A percentile compares a stretch with the other conserved stretches of the same genome.
phyloP scores from a whole-genome alignment of 2,888 invertebrate genomes.

The Chouioia cunea region DNA sequence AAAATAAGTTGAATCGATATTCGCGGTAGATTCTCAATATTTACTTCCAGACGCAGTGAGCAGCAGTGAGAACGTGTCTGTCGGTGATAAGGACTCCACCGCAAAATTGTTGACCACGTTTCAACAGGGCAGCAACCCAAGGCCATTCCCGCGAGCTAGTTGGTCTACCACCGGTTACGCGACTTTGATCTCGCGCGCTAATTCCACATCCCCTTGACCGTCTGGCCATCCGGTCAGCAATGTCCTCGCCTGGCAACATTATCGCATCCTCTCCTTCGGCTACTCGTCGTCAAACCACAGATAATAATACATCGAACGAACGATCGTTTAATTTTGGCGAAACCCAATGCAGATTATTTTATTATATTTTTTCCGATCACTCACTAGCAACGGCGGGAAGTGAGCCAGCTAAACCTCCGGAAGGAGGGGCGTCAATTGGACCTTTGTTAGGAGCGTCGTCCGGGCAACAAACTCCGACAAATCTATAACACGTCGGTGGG shows the following conservation, averaged over 20 bases:
- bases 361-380: constrained; percentile 9
- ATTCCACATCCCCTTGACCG: constrained; percentile 71
- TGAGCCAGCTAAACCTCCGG: constrained; percentile 49
- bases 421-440: constrained; percentile 20
- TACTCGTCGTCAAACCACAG: constrained; percentile 4
- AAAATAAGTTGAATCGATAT: no score
- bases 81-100: constrained; percentile 87
- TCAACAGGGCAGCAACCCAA: constrained; percentile 86
- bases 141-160: constrained; percentile 81
- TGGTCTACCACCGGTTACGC: constrained; percentile 75
- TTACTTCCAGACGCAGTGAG: constrained; percentile 73
- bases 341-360: neutral
- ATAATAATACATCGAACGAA: neutral
- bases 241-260: constrained; percentile 19
- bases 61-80: constrained; percentile 82
- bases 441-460: constrained; percentile 67
- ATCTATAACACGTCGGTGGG: constrained; percentile 61
- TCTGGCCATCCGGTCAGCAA: neutral
- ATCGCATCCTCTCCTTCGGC: constrained; percentile 44
- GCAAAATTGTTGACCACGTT: constrained; percentile 77
- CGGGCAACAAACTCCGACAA: constrained; percentile 83
- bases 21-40: no score
- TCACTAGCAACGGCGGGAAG: constrained; percentile 57
- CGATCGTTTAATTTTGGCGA: neutral
- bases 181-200: constrained; percentile 70